Base-by-base conservation (phyloP, 2,888 invertebrate genomes). In the Nysson spinosus region DNA sequence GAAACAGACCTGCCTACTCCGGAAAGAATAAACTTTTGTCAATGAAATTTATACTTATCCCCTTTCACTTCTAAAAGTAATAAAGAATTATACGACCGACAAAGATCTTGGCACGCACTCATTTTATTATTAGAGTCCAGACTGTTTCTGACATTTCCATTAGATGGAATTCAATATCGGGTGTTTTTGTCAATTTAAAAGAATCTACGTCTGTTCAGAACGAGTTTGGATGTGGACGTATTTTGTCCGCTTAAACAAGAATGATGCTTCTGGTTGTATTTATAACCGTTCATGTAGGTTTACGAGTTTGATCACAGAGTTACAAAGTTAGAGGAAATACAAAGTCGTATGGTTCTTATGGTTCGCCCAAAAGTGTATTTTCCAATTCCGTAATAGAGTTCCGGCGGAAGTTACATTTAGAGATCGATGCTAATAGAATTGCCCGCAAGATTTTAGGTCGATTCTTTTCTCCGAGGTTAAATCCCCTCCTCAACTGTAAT, bases 381-480 rank as follows among this genome's bases (percentile, higher is more conserved):
- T 43, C 54, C 67, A 67, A 67, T 66, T 66, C 54, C 44, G 67
- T 39, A 26, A 54, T 50, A 26, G 34, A 19, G 14, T 44, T 37
- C 20, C 12, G 20, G 16, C 24, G 44, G 44, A 69, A 69, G 56
- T 67, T 67, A 56, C 67, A 20, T 6, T 5, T 20, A 20, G 12
- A 14, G 60, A 55, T 60, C 68, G 55, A 57, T 61, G 56, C 49
- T 49, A 61, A 69, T 67, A 44, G 61, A 61, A 69, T 61, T 43
- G 67, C 20, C 43, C 34, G 14, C n/a, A 67, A 69, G 68, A 69
- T 69, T 69, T 61, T 50, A 20, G 20, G 14, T 40, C 57, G 47
- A 37, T 24, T 26, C 20, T 4, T 14, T 5, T 6, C 16, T 35
- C 16, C 35, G 1, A 16, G 4, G 6, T 14, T 17, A n/a, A n/a